Evolutionary conservation across 2,888 invertebrate genomes (phyloP), one percentile per base, ranked within the genome.

Genomic region (Urechis unicinctus): DNA sequence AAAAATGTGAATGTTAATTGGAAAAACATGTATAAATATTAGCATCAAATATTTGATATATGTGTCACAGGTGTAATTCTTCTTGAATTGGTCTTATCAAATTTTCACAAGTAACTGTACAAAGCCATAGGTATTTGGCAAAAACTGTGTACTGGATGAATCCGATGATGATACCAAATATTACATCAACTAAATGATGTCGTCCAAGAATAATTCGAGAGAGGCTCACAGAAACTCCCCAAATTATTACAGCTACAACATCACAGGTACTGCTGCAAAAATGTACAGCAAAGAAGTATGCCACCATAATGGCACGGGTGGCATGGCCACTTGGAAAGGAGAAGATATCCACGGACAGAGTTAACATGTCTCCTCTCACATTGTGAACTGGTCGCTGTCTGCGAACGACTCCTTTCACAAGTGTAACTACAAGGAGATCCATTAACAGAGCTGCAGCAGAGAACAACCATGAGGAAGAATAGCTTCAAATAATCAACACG

Each of bases 251-350:
- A 0, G 87, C 83, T 25, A 62, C 53, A 85, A 83, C 1, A 87
- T 65, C 13, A 91, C 67, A 0, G 87, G 83, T 25, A 62, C 53
- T 74, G 0, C 85, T 83, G 94, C 94, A 95, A 0, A 85, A 83
- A 1, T 87, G 65, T 13, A 91, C 68, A 0, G 87, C 83, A 26
- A 62, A 53, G 72, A 89, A 88, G 57, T 85, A 84, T 2, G 86
- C 81, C 25, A 95, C 81, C 73, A 88, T 84, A 3, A 87, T 83
- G 0, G 91, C 85, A 65, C 96, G 81, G 28, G 94, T 91, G 0
- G 91, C 86, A 77, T 97, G 96, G 0, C 95, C 95, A 0, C 95
- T 96, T 13, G 96, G 97, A 75, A 97, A 97, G 49, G 88, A 86
- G 75, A 86, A 96, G 69, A 89, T 87, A 55, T 75, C 75, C 0